A percentile compares a stretch with the other conserved stretches of the same genome.
phyloP scores from a whole-genome alignment of 1,140 invertebrate species.

The Plectus sambesii region DNA sequence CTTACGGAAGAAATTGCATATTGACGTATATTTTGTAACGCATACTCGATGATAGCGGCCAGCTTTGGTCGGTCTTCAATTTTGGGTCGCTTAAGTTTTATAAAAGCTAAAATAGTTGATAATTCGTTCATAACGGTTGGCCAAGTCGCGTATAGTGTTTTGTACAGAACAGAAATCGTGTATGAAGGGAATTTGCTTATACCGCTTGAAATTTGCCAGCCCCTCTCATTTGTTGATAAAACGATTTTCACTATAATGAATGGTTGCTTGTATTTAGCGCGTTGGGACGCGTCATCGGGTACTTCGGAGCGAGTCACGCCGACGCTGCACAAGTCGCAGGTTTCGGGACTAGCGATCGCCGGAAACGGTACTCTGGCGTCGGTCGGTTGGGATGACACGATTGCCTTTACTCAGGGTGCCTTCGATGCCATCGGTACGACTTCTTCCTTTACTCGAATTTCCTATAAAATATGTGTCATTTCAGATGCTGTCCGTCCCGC shows the following conservation, averaged over 20 bases:
- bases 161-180: too few species aligned
- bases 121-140: too few species aligned
- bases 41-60: too few species aligned
- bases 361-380: constrained; percentile 49
- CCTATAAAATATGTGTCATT: constrained; percentile 8
- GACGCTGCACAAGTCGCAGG: constrained; percentile 80
- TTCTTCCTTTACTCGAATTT: constrained; percentile 5
- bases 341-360: constrained; percentile 70
- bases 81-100: too few species aligned
- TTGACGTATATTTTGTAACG: too few species aligned
- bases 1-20: too few species aligned
- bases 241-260: too few species aligned
- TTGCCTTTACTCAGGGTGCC: constrained; percentile 30
- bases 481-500: constrained; percentile 29
- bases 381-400: constrained; percentile 38
- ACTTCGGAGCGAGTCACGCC: constrained; percentile 60
- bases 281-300: constrained; percentile 68
- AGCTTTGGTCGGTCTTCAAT: too few species aligned
- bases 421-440: constrained; percentile 18
- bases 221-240: constrained; percentile 29
- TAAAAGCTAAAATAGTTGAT: too few species aligned
- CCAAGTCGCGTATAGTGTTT: too few species aligned
- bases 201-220: too few species aligned
- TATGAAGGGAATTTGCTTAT: too few species aligned
- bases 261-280: constrained; percentile 46